Evolutionary conservation across 2,113 vertebrate species (phyloP).

Genomic region (Dolichotis patagonum): DNA sequence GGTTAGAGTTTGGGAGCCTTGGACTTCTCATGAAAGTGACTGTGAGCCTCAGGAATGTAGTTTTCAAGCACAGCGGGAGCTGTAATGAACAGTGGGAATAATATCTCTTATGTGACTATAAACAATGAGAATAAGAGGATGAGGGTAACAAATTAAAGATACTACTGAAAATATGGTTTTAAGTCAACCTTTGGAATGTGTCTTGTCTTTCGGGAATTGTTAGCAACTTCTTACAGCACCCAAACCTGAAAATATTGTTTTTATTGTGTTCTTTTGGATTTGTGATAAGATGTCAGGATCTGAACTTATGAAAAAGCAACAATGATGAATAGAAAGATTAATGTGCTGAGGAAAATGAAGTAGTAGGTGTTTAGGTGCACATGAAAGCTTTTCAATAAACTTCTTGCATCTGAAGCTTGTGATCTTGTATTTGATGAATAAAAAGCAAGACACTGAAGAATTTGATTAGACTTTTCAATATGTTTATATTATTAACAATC

Average conservation of each 20-base stretch:
- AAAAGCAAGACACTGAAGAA: slow-evolving; percentile 64
- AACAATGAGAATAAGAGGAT: slow-evolving; percentile 35
- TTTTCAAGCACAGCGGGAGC: slow-evolving; percentile 56
- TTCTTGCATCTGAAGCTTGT: slow-evolving; percentile 40
- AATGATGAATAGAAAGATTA: slow-evolving; percentile 70
- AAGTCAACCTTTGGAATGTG: not conserved
- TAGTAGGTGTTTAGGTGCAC: not conserved
- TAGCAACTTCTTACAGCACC: slow-evolving; percentile 28
- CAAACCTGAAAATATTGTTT: not conserved
- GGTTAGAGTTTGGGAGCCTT: not conserved
- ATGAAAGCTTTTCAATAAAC: slow-evolving; percentile 62
- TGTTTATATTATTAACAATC: slow-evolving; percentile 55
- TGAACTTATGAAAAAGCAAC: slow-evolving; percentile 56
- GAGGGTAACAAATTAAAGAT: slow-evolving; percentile 20
- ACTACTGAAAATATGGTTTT: slow-evolving; percentile 36
- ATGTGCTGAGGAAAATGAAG: slow-evolving; percentile 70
- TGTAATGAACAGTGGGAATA: slow-evolving; percentile 57
- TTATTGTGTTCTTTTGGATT: slow-evolving; percentile 66
- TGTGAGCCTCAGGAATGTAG: slow-evolving; percentile 27
- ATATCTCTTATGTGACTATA: not conserved
- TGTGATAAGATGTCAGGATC: slow-evolving; percentile 53
- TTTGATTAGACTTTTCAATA: slow-evolving; percentile 65
- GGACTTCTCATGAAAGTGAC: not conserved
- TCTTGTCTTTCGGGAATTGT: not conserved
- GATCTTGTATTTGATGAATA: slow-evolving; percentile 68